Evolutionary conservation across 2,797 vertebrate genomes (phyloP), one percentile per base, ranked within the genome.

Genomic region (Chelmon rostratus): DNA sequence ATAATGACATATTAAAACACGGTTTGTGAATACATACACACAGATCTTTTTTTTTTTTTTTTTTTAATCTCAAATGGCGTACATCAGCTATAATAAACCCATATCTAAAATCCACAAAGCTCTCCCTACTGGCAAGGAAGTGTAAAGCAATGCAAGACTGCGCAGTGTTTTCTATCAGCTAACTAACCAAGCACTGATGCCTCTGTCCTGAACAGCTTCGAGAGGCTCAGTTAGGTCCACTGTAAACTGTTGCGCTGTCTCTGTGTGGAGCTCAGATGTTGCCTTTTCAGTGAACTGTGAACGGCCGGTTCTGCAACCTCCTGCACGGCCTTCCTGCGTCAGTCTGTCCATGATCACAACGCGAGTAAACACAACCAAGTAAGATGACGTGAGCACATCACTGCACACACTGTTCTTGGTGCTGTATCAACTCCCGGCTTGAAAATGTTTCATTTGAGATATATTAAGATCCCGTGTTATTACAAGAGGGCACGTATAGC

Each of bases 61-160:
- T n/a, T n/a, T n/a, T n/a, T n/a, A n/a, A n/a, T n/a, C n/a, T 58
- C 33, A 63, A 49, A 63, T 63, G 50, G 4, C 8, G 42, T 3
- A 18, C 23, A 52, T 47, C 19, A n/a, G n/a, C n/a, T n/a, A n/a
- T n/a, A n/a, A 44, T 59, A 46, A 57, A n/a, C 16, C 5, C 59
- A 46, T 46, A 54, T 75, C 54, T 65, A 35, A 72, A 66, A 78
- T 52, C 62, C 71, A 73, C 72, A 76, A 93, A 86, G 81, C 91
- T 85, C 89, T 92, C 87, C 88, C 91, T 94, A 74, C 89, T 90
- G 92, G 91, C 64, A 83, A 68, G 18, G 46, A 52, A 35, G 85
- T 82, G 86, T 87, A 90, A 88, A 86, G 89, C 88, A 83, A 75
- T 79, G 19, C 68, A 58, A 61, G 19, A 16, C 40, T 53, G 73